Conservation (phyloP, 1,140 invertebrate genomes). For the Tachypleus tridentatus region DNA sequence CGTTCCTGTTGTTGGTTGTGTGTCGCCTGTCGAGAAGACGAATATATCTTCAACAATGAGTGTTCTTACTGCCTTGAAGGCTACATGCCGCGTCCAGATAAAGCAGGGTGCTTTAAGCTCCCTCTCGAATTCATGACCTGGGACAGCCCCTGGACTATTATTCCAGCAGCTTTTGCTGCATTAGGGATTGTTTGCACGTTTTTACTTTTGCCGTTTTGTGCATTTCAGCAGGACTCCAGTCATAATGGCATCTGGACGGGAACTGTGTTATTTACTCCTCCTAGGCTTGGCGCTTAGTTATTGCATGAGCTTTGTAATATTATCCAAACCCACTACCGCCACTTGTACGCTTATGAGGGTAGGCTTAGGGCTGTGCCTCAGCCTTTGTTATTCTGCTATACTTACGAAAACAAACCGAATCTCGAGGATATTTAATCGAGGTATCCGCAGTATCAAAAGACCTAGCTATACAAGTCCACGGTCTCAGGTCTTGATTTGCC, state of each 20-base stretch:
- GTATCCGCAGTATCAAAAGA: conserved; percentile 45
- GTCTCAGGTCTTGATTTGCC: conserved; percentile 47
- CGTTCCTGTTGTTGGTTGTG: conserved; percentile 57
- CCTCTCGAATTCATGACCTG: conserved; percentile 41
- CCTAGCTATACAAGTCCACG: conserved; percentile 48
- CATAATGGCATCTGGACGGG: conserved; percentile 66
- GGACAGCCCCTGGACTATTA: conserved; percentile 48
- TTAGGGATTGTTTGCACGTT: conserved; percentile 54
- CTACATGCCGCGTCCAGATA: conserved; percentile 41
- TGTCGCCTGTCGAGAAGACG: conserved; percentile 51
- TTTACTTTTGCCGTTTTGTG: conserved; percentile 47
- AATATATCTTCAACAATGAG: conserved; percentile 54
- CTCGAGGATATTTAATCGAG: conserved; percentile 56
- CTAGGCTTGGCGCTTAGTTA: conserved; percentile 48
- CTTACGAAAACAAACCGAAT: conserved; percentile 66
- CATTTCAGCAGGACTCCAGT: conserved; percentile 60
- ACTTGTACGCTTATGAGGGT: conserved; percentile 50
- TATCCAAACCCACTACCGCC: conserved; percentile 45
- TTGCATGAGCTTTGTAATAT: conserved; percentile 46
- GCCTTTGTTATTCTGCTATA: conserved; percentile 58
- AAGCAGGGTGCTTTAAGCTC: conserved; percentile 46
- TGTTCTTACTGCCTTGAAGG: conserved; percentile 30
- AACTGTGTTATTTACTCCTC: conserved; percentile 65
- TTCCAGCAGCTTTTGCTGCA: conserved; percentile 47
- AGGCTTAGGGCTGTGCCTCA: conserved; percentile 53